Evolutionary conservation across 2,797 vertebrate genomes (phyloP).

Genomic region (Eulemur coronatus): DNA sequence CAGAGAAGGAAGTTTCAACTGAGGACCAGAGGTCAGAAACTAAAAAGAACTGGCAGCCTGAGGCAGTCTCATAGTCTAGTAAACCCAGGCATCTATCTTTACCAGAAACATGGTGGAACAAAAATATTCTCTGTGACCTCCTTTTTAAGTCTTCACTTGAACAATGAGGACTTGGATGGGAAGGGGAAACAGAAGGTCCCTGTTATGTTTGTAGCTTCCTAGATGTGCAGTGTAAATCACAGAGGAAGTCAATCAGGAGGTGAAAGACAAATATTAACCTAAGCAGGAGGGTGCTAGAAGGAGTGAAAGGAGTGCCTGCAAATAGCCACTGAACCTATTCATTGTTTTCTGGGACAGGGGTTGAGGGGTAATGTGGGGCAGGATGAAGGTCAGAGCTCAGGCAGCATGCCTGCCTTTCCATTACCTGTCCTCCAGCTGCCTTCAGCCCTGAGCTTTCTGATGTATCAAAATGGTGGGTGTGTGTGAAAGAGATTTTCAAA

Average conservation of each 20-base stretch:
- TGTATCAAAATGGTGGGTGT: neutral
- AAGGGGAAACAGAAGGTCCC: neutral
- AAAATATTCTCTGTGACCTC: neutral
- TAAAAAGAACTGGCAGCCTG: neutral
- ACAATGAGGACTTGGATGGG: neutral
- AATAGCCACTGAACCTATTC: neutral
- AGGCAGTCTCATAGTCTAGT: neutral
- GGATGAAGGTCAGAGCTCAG: neutral
- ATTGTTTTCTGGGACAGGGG: neutral
- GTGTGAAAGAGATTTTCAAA: neutral
- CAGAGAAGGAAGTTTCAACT: conserved; percentile 12
- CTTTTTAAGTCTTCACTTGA: conserved; percentile 36
- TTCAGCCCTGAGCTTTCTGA: neutral
- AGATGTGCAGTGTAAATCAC: neutral
- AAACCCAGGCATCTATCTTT: neutral
- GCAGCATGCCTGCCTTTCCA: neutral
- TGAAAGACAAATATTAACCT: neutral
- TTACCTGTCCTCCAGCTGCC: neutral
- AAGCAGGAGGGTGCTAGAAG: neutral
- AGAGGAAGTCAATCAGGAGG: neutral
- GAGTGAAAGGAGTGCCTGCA: neutral
- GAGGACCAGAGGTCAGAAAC: neutral
- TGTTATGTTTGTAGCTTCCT: neutral
- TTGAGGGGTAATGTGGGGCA: neutral
- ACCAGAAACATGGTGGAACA: neutral